Evolutionary conservation across 2,888 invertebrate genomes (phyloP).

Genomic region (Bembecia ichneumoniformis): DNA sequence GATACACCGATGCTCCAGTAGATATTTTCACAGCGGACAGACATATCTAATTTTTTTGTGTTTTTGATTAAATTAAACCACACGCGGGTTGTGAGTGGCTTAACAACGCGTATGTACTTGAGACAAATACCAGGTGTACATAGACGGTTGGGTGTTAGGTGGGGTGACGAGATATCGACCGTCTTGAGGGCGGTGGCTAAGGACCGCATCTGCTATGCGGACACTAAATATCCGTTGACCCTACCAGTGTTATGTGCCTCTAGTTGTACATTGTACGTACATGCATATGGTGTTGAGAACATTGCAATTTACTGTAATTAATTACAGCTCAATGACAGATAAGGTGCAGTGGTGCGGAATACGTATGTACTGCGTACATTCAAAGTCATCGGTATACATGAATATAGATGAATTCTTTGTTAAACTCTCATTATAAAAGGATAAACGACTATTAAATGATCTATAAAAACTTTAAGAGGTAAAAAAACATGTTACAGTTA

Average conservation of each 20-base stretch:
- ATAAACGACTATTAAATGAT: not conserved
- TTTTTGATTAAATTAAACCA: too few relatives aligned
- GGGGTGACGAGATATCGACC: constrained; percentile 69
- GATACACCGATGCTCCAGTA: too few relatives aligned
- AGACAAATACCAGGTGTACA: constrained; percentile 62
- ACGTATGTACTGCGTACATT: not conserved
- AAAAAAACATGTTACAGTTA: too few relatives aligned
- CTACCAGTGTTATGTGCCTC: constrained; percentile 45
- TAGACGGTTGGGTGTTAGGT: constrained; percentile 56
- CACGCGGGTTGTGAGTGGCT: too few relatives aligned
- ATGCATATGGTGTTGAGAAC: constrained; percentile 19
- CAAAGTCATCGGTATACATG: constrained; percentile 7
- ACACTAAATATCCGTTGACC: constrained; percentile 70
- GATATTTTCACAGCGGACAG: too few relatives aligned
- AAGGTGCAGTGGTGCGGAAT: constrained; percentile 21
- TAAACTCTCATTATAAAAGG: not conserved
- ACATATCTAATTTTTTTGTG: too few relatives aligned
- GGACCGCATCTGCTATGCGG: constrained; percentile 68
- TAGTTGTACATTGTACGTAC: constrained; percentile 21
- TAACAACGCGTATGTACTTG: constrained; percentile 4
- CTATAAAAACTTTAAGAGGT: not conserved
- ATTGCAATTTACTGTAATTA: constrained; percentile 62
- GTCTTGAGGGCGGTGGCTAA: constrained; percentile 67
- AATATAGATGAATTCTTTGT: not conserved
- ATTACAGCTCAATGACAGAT: constrained; percentile 66